phyloP scores from a whole-genome alignment of 2,113 vertebrate genomes.

The Aviceda subcristata region DNA sequence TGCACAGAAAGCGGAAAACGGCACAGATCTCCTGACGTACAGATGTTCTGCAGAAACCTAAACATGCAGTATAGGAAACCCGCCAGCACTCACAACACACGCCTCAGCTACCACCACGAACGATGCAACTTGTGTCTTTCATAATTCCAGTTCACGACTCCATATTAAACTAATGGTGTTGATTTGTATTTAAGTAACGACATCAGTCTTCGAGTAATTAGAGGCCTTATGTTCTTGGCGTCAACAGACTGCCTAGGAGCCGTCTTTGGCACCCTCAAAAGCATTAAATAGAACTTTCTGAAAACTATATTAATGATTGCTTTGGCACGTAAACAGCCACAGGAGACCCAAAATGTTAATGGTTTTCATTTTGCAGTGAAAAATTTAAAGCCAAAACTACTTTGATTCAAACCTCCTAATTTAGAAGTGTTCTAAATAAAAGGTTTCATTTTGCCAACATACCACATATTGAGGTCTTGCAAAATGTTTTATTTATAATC shows the following conservation, averaged over 20 bases:
- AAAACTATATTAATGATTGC: neutral
- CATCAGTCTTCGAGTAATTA: neutral
- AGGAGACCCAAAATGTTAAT: neutral
- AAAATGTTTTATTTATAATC: neutral
- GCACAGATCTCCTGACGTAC: neutral
- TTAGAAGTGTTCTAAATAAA: neutral
- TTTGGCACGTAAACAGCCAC: slow-evolving; percentile 4
- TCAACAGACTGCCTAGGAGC: neutral
- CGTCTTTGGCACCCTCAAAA: neutral
- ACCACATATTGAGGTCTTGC: neutral
- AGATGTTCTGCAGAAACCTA: neutral
- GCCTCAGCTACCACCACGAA: neutral
- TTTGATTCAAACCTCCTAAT: neutral
- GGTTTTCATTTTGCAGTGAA: neutral
- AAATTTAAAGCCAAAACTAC: neutral
- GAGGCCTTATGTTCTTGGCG: neutral
- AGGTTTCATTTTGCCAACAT: neutral
- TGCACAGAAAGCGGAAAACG: neutral
- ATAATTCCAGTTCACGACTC: neutral
- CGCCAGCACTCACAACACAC: neutral
- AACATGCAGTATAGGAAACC: neutral
- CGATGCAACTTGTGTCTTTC: neutral
- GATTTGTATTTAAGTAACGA: slow-evolving; percentile 23
- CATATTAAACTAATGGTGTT: slow-evolving; percentile 13
- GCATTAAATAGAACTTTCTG: neutral